These are phyloP conservation scores for Myripristis murdjan DNA, from an alignment of 2,797 vertebrate species.

Conservation along the genomic window DNA sequence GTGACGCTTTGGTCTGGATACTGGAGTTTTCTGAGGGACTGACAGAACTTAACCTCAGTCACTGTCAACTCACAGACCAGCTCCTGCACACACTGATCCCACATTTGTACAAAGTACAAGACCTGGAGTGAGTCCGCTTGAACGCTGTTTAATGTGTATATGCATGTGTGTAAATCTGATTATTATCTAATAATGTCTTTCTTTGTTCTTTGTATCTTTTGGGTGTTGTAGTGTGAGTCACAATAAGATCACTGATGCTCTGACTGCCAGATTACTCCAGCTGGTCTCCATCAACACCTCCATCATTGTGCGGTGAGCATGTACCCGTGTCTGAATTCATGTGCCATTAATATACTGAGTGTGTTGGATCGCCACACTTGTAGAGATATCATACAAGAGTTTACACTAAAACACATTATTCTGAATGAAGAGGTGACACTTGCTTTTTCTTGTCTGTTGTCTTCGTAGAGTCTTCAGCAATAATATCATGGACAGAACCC, in stretches of 20 bases:
- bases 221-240: slow-evolving; percentile 62
- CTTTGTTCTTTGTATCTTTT: slow-evolving; percentile 15
- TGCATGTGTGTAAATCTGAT: neutral
- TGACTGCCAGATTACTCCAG: slow-evolving; percentile 32
- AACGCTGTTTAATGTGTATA: neutral
- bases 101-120: slow-evolving; percentile 72
- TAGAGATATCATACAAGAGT: too few species aligned
- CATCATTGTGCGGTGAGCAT: slow-evolving; percentile 61
- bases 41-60: slow-evolving; percentile 75
- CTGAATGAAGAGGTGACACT: too few species aligned
- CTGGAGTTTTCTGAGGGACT: slow-evolving; percentile 69
- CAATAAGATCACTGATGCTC: slow-evolving; percentile 62
- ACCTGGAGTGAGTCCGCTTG: slow-evolving; percentile 68
- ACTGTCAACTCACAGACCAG: slow-evolving; percentile 70
- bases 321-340: neutral
- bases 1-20: slow-evolving; percentile 57
- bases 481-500: too few species aligned
- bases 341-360: neutral
- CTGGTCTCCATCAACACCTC: slow-evolving; percentile 43
- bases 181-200: too few species aligned
- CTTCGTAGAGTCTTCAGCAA: too few species aligned
- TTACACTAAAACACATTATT: too few species aligned
- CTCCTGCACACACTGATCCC: slow-evolving; percentile 52
- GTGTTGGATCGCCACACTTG: too few species aligned
- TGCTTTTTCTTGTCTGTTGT: too few species aligned